Conservation (phyloP, 2,113 vertebrate genomes). For the Tamias sibiricus region DNA sequence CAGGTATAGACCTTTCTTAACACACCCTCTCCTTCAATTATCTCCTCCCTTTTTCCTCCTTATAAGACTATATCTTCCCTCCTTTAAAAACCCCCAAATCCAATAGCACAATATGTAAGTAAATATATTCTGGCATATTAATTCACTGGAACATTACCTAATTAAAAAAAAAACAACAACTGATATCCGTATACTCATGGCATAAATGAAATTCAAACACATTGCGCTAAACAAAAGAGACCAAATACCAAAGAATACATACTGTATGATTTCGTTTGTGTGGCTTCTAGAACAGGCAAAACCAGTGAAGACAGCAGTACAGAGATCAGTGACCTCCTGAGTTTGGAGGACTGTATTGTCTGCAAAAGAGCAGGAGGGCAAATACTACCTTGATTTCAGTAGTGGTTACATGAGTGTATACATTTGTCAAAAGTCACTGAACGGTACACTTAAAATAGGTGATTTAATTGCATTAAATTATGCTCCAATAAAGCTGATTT, state of each 20-base stretch:
- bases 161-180: conserved; percentile 8
- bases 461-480: conserved; percentile 43
- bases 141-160: background rate
- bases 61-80: background rate
- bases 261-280: background rate
- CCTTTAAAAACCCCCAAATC: background rate
- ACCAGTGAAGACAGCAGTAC: background rate
- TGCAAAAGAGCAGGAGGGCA: background rate
- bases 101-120: background rate
- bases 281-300: conserved; percentile 17
- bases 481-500: conserved; percentile 29
- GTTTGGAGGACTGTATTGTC: background rate
- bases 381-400: background rate
- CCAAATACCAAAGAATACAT: background rate
- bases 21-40: background rate
- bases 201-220: conserved; percentile 2
- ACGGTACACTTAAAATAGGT: background rate
- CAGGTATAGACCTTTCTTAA: background rate
- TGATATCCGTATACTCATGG: background rate
- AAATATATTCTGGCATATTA: background rate
- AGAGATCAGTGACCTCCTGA: background rate
- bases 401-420: background rate
- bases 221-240: background rate
- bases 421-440: conserved; percentile 10
- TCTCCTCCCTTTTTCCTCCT: background rate